Evolutionary conservation across 2,113 vertebrate species (phyloP).

Genomic region (Paramisgurnus dabryanus): DNA sequence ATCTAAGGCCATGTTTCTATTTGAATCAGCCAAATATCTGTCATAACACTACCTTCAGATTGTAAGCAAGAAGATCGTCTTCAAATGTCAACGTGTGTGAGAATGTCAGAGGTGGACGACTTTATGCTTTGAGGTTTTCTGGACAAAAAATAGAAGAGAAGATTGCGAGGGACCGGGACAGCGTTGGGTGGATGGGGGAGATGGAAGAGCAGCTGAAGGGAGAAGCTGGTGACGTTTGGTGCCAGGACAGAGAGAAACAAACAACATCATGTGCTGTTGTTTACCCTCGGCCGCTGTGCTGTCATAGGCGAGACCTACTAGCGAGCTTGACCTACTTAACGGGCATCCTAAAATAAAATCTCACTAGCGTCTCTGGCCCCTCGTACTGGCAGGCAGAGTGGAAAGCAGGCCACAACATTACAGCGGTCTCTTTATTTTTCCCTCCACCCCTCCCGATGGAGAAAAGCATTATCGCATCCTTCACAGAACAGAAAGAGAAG

Average conservation of each 20-base stretch:
- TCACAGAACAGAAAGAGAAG: conserved; percentile 30
- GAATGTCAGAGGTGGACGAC: conserved; percentile 73
- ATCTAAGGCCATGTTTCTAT: neutral
- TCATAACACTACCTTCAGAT: neutral
- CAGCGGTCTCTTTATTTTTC: conserved; percentile 34
- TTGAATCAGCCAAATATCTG: neutral
- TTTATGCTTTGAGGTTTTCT: conserved; percentile 55
- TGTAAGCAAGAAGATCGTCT: conserved; percentile 43
- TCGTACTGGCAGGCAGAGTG: conserved; percentile 51
- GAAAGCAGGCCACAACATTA: conserved; percentile 49
- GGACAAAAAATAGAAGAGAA: conserved; percentile 57
- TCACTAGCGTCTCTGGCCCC: conserved; percentile 72
- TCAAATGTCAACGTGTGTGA: conserved; percentile 53
- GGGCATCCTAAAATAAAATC: conserved; percentile 75
- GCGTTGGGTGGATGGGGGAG: conserved; percentile 22
- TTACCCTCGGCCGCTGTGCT: conserved; percentile 75
- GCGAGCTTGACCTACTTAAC: conserved; percentile 75
- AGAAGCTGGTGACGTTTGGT: conserved; percentile 69
- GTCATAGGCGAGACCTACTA: conserved; percentile 69
- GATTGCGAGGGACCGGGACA: conserved; percentile 23
- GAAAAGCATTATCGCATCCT: conserved; percentile 20
- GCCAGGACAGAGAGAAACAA: conserved; percentile 73
- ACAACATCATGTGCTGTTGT: conserved; percentile 82
- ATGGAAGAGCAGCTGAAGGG: neutral
- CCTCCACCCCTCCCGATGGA: conserved; percentile 26